Evolutionary conservation across 2,888 invertebrate species (phyloP).

Genomic region (Portevinia maculata): DNA sequence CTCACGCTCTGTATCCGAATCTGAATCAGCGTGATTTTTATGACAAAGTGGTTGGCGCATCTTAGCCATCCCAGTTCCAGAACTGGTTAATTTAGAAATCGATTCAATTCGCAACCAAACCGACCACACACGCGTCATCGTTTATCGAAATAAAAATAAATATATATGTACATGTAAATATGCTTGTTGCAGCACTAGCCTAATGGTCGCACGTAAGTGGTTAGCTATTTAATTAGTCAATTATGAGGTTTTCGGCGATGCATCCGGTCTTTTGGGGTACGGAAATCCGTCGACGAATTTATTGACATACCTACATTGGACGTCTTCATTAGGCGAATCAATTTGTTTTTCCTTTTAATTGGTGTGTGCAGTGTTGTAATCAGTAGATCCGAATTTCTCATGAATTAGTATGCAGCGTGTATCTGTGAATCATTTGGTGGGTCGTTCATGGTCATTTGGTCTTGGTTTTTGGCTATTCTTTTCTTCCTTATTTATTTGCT

Average conservation of each 20-base stretch:
- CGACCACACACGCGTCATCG: slow-evolving; percentile 37
- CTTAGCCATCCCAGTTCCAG: background rate
- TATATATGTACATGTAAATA: background rate
- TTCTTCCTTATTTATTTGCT: no score
- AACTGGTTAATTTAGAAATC: slow-evolving; percentile 1
- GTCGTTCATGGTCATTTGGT: slow-evolving; percentile 28
- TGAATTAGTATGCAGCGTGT: slow-evolving; percentile 69
- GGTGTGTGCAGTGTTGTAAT: slow-evolving; percentile 42
- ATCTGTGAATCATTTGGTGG: slow-evolving; percentile 62
- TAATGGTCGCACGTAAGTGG: slow-evolving; percentile 49
- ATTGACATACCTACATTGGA: slow-evolving; percentile 16
- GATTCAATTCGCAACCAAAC: background rate
- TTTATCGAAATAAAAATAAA: slow-evolving; percentile 2
- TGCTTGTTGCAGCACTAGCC: slow-evolving; percentile 30
- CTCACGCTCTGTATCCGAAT: slow-evolving; percentile 69
- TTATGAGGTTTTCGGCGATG: slow-evolving; percentile 50
- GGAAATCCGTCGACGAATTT: slow-evolving; percentile 70
- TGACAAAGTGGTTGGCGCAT: slow-evolving; percentile 52
- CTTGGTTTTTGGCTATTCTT: slow-evolving; percentile 11
- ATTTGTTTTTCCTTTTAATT: slow-evolving; percentile 69
- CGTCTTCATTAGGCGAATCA: slow-evolving; percentile 71
- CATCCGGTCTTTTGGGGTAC: slow-evolving; percentile 72
- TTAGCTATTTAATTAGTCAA: slow-evolving; percentile 61
- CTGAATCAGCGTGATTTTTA: slow-evolving; percentile 46
- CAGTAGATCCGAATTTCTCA: slow-evolving; percentile 55